Base-by-base conservation (phyloP, 2,113 vertebrate species). In the Urocolius indicus region DNA sequence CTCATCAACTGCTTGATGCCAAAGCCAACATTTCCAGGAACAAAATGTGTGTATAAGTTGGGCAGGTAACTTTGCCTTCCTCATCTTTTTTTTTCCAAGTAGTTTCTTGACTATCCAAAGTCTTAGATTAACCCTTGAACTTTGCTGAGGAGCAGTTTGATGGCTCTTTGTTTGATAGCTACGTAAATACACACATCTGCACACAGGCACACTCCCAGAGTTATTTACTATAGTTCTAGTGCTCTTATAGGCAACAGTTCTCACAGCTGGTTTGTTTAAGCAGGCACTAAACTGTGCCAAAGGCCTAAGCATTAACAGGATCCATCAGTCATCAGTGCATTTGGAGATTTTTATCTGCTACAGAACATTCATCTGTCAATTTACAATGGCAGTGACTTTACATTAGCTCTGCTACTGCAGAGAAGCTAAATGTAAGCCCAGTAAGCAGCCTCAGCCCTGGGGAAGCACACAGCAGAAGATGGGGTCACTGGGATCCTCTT, bases 261-360 rank as follows among this genome's bases (percentile, higher is more conserved):
- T 75, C 81, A 45, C 54, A 87, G 78, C 62, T 76, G 45, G 49
- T 54, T 73, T 79, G 61, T 86, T 78, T 92, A 73, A 87, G 74
- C 22, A 92, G 76, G 66, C 84, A 54, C 36, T 95, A 51, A 89
- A 54, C 75, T 38, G 54, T 80, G 91, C 77, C 87, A 83, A n/a
- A 62, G 36, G 58, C 78, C 66, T 84, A 83, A 77, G 46, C 54
- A n/a, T 69, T 93, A 83, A 79, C 36, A 66, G 68, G 71, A 83
- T 26, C 81, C 90, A 77, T 87, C 95, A 87, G 51, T 87, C 87
- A 85, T 36, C 71, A 38, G 58, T 0, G 7, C n/a, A 16, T 57
- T 75, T 41, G 14, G 71, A 80, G 94, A 59, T 95, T 69, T 78
- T 83, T 85, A 95, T 88, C 87, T 76, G 3, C 71, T 77, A 43